These are phyloP conservation scores for Bagarius yarrelli DNA, from an alignment of 2,113 vertebrate genomes.

Conservation along the genomic window DNA sequence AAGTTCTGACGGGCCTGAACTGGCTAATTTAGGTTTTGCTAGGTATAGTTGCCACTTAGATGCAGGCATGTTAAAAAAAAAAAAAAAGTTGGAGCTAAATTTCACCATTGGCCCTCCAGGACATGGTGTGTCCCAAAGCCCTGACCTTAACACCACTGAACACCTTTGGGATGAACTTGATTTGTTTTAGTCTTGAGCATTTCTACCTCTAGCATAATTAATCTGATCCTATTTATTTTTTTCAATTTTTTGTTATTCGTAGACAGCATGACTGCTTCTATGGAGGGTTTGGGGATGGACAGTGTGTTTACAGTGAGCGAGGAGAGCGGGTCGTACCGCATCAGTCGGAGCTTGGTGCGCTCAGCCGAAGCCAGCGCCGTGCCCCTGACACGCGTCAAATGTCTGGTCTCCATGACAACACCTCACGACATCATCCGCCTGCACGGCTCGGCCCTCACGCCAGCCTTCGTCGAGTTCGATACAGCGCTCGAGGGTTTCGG, in stretches of 20 bases:
- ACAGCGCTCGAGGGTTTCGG: constrained; percentile 93
- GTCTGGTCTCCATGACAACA: constrained; percentile 98
- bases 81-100: no score
- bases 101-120: no score
- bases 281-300: constrained; percentile 90
- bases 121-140: no score
- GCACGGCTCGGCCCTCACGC: constrained; percentile 89
- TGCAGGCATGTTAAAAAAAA: no score
- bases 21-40: no score
- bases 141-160: no score
- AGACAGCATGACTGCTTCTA: constrained; percentile 89
- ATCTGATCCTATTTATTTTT: no score
- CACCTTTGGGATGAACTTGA: no score
- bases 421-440: constrained; percentile 97
- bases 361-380: constrained; percentile 95
- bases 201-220: no score
- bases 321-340: constrained; percentile 90
- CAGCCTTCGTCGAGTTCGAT: constrained; percentile 96
- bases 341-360: constrained; percentile 93
- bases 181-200: no score
- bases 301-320: constrained; percentile 88
- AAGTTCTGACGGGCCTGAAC: no score
- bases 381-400: constrained; percentile 94
- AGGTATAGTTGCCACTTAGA: no score
- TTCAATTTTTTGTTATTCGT: constrained; percentile 12